These are phyloP conservation scores for Lucifuga dentata DNA, from an alignment of 2,113 vertebrate genomes.

Conservation along the genomic window DNA sequence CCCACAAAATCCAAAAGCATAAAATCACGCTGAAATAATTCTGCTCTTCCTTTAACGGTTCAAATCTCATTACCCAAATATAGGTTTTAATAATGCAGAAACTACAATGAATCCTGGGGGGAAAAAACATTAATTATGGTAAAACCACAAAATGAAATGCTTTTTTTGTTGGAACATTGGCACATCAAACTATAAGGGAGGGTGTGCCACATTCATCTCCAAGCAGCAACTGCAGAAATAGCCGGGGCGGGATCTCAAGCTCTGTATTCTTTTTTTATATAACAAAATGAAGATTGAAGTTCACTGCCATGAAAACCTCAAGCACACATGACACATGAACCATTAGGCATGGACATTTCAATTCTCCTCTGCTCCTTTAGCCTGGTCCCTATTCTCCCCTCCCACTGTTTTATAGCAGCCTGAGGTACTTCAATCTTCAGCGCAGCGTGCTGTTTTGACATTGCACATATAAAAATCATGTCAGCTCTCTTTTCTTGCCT, in stretches of 20 bases:
- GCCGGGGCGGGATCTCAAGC: slow-evolving; percentile 63
- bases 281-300: slow-evolving; percentile 53
- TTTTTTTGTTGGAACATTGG: slow-evolving; percentile 29
- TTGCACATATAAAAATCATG: slow-evolving; percentile 45
- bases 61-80: slow-evolving; percentile 14
- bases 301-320: slow-evolving; percentile 66
- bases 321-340: slow-evolving; percentile 60
- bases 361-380: slow-evolving; percentile 35
- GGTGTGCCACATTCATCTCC: slow-evolving; percentile 54
- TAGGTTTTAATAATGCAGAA: slow-evolving; percentile 12
- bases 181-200: slow-evolving; percentile 12
- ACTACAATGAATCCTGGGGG: slow-evolving; percentile 3
- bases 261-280: slow-evolving; percentile 54
- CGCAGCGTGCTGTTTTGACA: slow-evolving; percentile 39
- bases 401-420: slow-evolving; percentile 21
- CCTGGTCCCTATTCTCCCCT: slow-evolving; percentile 9
- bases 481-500: slow-evolving; percentile 23
- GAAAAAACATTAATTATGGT: slow-evolving; percentile 7
- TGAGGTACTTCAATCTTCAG: slow-evolving; percentile 41
- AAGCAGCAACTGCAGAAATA: slow-evolving; percentile 55
- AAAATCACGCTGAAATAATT: slow-evolving; percentile 23
- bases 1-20: slow-evolving; percentile 6
- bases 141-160: slow-evolving; percentile 14
- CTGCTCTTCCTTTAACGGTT: slow-evolving; percentile 14
- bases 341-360: slow-evolving; percentile 44